Evolutionary conservation across 2,888 invertebrate genomes (phyloP).

Genomic region (Temnothorax ravouxi): DNA sequence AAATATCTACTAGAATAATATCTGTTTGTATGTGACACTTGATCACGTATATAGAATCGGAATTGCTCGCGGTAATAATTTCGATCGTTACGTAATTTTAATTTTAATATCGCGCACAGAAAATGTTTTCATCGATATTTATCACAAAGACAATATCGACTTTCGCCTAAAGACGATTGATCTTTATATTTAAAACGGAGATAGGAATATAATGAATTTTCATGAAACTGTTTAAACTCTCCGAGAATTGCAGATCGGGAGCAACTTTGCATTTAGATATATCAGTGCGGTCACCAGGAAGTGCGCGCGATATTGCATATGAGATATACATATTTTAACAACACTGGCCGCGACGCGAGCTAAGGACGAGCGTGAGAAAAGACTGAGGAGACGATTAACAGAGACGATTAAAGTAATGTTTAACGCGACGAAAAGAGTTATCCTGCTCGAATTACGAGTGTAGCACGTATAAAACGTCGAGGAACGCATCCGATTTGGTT

Average conservation of each 20-base stretch:
- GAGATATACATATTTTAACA: conserved; percentile 32
- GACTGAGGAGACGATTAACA: not conserved
- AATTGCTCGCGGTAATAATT: not conserved
- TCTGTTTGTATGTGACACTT: conserved; percentile 8
- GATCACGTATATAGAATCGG: not conserved
- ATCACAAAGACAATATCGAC: not conserved
- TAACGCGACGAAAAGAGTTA: not conserved
- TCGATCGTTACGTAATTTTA: not conserved
- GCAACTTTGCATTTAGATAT: conserved; percentile 1
- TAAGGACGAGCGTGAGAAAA: conserved; percentile 58
- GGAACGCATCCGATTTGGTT: conserved; percentile 54
- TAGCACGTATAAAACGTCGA: not conserved
- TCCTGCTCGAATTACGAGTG: not conserved
- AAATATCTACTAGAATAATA: not conserved
- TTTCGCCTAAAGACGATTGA: not conserved
- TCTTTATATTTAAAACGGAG: not conserved
- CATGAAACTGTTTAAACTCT: not conserved
- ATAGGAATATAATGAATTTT: not conserved
- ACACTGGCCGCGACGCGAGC: conserved; percentile 11
- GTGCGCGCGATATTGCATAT: not conserved
- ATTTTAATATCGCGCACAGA: not conserved
- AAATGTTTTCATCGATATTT: not conserved
- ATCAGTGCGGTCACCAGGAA: not conserved
- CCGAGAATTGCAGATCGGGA: not conserved
- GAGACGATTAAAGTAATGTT: conserved; percentile 11